Base-by-base conservation (phyloP, 2,113 vertebrate species). In the Thymallus thymallus region DNA sequence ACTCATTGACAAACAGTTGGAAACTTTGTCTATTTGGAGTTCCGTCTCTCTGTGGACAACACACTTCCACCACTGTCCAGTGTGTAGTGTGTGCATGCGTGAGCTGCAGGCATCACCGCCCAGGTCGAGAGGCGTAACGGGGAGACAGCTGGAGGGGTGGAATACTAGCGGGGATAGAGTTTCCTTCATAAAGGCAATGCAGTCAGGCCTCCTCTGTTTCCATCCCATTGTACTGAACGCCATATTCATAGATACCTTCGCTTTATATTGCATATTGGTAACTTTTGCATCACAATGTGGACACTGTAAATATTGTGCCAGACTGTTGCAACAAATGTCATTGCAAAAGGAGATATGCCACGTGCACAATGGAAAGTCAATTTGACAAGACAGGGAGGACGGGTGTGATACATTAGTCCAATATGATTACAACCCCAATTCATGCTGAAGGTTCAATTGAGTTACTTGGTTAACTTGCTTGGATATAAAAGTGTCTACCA, bases 91-190 rank as follows among this genome's bases (percentile, higher is more conserved):
- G 29, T 41, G 35, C 7, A 41, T 9, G 77, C 80, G 85, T 81
- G 84, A 75, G 70, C 80, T 80, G 86, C 82, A 85, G 77, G 70
- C 82, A 80, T 76, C 76, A 79, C 73, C 16, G 72, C 75, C 48
- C 73, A 74, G 75, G 76, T 64, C 74, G 72, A 74, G 75, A 74
- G 74, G 69, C 66, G 62, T 81, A 69, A 70, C 71, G 73, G 62
- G 9, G 71, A 84, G 87, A 87, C 88, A 91, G 84, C 88, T 90
- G 90, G 82, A 78, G 81, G 78, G 79, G 83, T 76, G 82, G 87
- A 84, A 83, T 88, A 82, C 81, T 82, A 81, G 81, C 58, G 80
- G 83, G 83, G 82, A 78, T 87, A 87, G 85, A 85, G 84, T 90
- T 89, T 87, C 85, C 72, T 78, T 76, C 74, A 77, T 48, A 76